Conservation (phyloP, 2,888 invertebrate genomes). For the Lepetodrilus schrolli region DNA sequence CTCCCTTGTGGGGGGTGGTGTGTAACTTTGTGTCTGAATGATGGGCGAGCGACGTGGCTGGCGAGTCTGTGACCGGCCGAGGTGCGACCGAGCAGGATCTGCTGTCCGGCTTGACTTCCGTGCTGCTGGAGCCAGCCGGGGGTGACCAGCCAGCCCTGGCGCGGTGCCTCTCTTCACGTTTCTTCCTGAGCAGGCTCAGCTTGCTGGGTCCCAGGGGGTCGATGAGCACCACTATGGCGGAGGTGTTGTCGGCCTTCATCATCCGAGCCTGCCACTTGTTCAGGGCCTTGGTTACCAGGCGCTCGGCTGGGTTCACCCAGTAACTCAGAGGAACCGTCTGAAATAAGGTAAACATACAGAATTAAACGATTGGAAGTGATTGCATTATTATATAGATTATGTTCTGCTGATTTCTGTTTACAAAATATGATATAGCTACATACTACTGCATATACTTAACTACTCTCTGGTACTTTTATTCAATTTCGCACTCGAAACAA, state of each 20-base stretch:
- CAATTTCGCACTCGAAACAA: too few relatives aligned
- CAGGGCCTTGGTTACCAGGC: slow-evolving; percentile 87
- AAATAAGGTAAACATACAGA: too few relatives aligned
- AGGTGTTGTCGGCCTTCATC: slow-evolving; percentile 96
- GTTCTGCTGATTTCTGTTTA: too few relatives aligned
- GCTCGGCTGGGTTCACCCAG: slow-evolving; percentile 90
- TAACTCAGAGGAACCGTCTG: slow-evolving; percentile 68
- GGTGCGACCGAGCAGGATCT: not conserved
- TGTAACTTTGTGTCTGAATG: not conserved
- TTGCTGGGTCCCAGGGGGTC: slow-evolving; percentile 86
- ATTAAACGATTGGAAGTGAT: too few relatives aligned
- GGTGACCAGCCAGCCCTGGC: not conserved
- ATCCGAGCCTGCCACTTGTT: slow-evolving; percentile 89
- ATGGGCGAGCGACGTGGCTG: not conserved
- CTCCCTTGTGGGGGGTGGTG: not conserved
- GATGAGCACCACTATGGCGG: slow-evolving; percentile 92
- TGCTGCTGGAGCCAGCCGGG: too few relatives aligned
- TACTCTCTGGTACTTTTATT: too few relatives aligned
- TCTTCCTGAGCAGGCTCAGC: slow-evolving; percentile 61
- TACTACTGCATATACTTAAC: too few relatives aligned
- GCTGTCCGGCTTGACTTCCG: not conserved
- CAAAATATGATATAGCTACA: too few relatives aligned
- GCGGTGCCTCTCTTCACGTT: slow-evolving; percentile 53
- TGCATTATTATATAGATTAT: too few relatives aligned
- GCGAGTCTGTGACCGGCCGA: not conserved